phyloP scores from a whole-genome alignment of 2,797 vertebrate species.

The Notolepis coatsorum region DNA sequence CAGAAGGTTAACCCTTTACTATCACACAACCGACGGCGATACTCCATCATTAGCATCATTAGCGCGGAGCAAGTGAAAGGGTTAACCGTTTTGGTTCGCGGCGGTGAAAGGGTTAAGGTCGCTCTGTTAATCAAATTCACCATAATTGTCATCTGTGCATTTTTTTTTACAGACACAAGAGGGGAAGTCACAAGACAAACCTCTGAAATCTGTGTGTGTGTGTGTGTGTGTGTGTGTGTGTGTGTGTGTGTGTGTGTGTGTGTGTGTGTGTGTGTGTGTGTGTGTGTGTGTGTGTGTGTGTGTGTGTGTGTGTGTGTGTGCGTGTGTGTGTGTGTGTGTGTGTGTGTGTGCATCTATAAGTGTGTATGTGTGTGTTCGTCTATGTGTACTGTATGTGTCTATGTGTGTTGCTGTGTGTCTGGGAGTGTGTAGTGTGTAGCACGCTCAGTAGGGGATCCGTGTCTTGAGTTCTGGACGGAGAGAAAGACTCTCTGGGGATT shows the following conservation, averaged over 20 bases:
- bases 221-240: conserved; percentile 39
- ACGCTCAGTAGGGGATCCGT: conserved; percentile 61
- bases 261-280: conserved; percentile 32
- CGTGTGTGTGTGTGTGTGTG: background rate
- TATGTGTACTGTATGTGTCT: too few species aligned
- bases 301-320: background rate
- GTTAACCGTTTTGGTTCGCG: too few species aligned
- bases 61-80: too few species aligned
- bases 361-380: background rate
- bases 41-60: too few species aligned
- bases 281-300: background rate
- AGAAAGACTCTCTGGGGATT: conserved; percentile 57
- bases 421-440: conserved; percentile 67
- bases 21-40: too few species aligned
- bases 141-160: conserved; percentile 77
- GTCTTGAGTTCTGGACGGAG: conserved; percentile 57
- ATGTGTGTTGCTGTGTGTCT: conserved; percentile 25
- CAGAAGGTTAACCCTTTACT: too few species aligned
- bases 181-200: conserved; percentile 64
- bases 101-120: too few species aligned
- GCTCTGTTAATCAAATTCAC: conserved; percentile 81
- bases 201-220: conserved; percentile 39
- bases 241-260: conserved; percentile 17
- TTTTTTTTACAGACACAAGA: conserved; percentile 76
- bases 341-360: too few species aligned